phyloP scores from a whole-genome alignment of 1,140 invertebrate genomes.

The Euwallacea fornicatus region DNA sequence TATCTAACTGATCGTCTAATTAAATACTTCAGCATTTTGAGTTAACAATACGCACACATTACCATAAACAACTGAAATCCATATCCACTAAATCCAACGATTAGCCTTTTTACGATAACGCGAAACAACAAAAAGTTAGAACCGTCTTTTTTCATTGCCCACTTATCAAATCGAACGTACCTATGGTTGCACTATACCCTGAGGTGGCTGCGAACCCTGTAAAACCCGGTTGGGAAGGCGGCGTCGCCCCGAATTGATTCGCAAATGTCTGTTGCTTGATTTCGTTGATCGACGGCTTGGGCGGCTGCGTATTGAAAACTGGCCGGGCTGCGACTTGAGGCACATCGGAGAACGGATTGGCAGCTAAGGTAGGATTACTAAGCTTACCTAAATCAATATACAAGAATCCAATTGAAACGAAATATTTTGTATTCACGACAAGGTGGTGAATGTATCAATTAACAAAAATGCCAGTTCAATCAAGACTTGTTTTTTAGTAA shows the following conservation, averaged over 20 bases:
- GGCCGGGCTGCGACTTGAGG: slow-evolving; percentile 41
- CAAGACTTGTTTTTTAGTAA: too few relatives aligned
- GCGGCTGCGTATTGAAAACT: slow-evolving; percentile 50
- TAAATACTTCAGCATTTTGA: too few relatives aligned
- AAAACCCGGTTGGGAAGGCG: slow-evolving; percentile 25
- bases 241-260: slow-evolving; percentile 33
- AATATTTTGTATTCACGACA: not conserved
- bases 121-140: not conserved
- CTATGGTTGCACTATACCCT: slow-evolving; percentile 6
- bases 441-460: not conserved
- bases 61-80: not conserved
- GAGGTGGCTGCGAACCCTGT: slow-evolving; percentile 19
- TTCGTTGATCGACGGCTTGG: slow-evolving; percentile 59
- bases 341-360: slow-evolving; percentile 57
- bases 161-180: not conserved
- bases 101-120: too few relatives aligned
- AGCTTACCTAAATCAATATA: slow-evolving; percentile 44
- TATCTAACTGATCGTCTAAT: not conserved
- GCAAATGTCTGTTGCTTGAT: slow-evolving; percentile 58
- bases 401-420: too few relatives aligned
- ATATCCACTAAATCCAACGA: too few relatives aligned
- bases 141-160: not conserved
- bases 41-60: too few relatives aligned
- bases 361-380: slow-evolving; percentile 41
- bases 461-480: not conserved